These are phyloP conservation scores for Protophormia terraenovae DNA, from an alignment of 2,888 invertebrate species.

Conservation along the genomic window DNA sequence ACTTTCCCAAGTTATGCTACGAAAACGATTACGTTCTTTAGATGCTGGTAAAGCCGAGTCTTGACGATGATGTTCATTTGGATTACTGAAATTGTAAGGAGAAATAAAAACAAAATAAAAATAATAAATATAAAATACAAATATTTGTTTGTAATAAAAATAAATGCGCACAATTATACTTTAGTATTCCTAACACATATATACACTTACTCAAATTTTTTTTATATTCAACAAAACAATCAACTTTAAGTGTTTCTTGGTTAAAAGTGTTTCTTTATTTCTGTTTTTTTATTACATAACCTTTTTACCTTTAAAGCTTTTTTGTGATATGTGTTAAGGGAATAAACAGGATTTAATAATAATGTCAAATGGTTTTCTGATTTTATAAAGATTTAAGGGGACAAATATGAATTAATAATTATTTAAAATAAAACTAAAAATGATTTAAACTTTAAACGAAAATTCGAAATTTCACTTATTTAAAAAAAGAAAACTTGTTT, in stretches of 20 bases:
- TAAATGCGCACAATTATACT: background rate
- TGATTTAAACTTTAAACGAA: no score
- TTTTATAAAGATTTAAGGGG: no score
- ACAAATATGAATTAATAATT: no score
- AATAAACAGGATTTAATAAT: no score
- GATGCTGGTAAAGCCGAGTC: slow-evolving; percentile 90
- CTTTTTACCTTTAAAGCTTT: no score
- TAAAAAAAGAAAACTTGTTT: no score
- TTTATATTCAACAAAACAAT: slow-evolving; percentile 69
- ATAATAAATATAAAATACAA: background rate
- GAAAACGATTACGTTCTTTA: slow-evolving; percentile 91
- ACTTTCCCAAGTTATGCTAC: slow-evolving; percentile 93
- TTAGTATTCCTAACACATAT: background rate
- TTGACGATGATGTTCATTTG: slow-evolving; percentile 91
- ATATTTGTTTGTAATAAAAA: background rate
- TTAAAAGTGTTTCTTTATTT: slow-evolving; percentile 18
- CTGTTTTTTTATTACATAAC: background rate
- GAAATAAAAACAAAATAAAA: background rate
- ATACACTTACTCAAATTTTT: slow-evolving; percentile 7
- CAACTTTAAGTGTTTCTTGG: slow-evolving; percentile 69
- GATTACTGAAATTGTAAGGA: slow-evolving; percentile 84
- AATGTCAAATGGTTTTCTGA: no score
- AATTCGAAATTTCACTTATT: no score
- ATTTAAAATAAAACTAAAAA: no score
- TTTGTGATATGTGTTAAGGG: no score